Evolutionary conservation across 35 echinoderm and acorn worm species (phyloP), one percentile per base, ranked within the genome.

Genomic region (Strongylocentrotus purpuratus): DNA sequence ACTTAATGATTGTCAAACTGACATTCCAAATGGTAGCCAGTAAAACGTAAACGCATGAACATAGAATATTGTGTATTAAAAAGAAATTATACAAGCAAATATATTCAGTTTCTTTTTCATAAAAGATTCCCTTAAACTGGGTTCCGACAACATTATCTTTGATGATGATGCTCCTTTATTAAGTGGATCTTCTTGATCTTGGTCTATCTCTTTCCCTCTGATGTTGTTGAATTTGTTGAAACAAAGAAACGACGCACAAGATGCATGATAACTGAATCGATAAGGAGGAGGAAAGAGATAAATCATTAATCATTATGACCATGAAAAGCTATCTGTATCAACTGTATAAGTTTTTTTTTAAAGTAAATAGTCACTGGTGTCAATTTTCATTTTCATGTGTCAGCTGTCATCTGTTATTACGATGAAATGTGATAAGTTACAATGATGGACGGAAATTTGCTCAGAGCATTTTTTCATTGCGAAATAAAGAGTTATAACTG

Each of bases 221-320:
- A 5, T 31, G 32, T 46, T 89, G 87, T 46, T 89, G 87, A 46
- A 89, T 89, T 89, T 89, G 87, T 46, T 89, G 87, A 46, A 89
- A 89, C 33, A 89, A 46, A 89, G 87, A 89, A 89, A 89, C 32
- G 33, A 89, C 87, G 7, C 87, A 89, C 33, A 89, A 46, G 15
- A 89, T 28, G 87, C 87, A 89, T 46, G 87, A 89, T 46, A 89
- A 46, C 87, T 89, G 9, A 78, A 78, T 78, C 52, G 17, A 14
- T 59, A 59, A 11, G 52, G n/a, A 89, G 15, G 18, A 89, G 25
- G 13, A 89, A 45, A 89, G 13, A 33, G 33, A 86, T 11, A 86
- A 31, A 86, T 31, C 22, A 86, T 33, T 31, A 31, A 3, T 33
- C 10, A 86, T 2, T 86, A 86, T 13, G 32, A 45, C 4, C 9